Percentiles rank a stretch among this genome's conserved stretches.
Evolutionary conservation across 2,113 vertebrate species (phyloP).

Genomic region (Melierax canorus): DNA sequence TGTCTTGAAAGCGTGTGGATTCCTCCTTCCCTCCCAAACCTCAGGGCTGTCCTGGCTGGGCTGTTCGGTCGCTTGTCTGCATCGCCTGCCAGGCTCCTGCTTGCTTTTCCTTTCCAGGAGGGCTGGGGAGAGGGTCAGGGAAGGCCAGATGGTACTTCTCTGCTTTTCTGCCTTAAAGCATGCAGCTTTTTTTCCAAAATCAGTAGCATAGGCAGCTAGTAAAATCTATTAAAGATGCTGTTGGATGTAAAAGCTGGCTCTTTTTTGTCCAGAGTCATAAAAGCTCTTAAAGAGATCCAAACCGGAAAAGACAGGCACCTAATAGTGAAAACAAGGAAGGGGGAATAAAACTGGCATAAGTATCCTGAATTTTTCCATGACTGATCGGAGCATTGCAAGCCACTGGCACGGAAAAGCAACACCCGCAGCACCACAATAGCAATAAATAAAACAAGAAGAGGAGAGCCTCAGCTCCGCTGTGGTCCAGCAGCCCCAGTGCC

Average conservation of each 20-base stretch:
- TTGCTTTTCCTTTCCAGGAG: not conserved
- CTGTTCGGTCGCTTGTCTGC: not conserved
- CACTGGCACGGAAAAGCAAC: conserved; percentile 21
- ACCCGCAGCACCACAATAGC: not conserved
- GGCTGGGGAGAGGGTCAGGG: not conserved
- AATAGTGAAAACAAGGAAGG: not conserved
- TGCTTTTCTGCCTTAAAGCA: not conserved
- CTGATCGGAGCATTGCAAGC: not conserved
- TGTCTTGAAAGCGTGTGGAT: fast-evolving
- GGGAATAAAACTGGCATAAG: not conserved
- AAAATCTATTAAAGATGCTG: not conserved
- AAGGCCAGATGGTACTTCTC: not conserved
- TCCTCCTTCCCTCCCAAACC: not conserved
- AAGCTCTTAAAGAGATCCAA: not conserved
- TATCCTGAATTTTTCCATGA: not conserved
- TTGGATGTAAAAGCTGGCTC: not conserved
- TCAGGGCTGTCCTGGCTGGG: not conserved
- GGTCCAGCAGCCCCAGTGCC: not conserved
- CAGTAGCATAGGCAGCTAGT: not conserved
- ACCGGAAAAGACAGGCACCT: not conserved
- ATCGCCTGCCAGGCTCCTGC: not conserved
- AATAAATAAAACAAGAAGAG: not conserved
- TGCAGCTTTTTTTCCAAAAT: not conserved
- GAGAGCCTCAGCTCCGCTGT: not conserved
- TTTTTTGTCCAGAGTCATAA: not conserved